Base-by-base conservation (phyloP, 2,113 vertebrate species). In the Zapornia atra region DNA sequence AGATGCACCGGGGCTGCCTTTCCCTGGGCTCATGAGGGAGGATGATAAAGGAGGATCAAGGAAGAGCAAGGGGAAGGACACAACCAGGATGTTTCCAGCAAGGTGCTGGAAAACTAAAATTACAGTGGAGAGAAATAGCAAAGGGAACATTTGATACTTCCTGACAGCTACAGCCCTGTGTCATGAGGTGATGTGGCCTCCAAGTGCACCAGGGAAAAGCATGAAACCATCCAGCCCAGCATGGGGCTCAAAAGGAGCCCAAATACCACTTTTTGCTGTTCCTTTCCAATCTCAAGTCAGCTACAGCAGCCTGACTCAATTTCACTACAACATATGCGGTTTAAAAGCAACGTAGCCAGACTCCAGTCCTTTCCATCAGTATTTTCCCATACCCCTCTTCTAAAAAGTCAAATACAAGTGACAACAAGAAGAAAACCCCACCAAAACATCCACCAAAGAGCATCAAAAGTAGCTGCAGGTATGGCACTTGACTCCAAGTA, bases 41-140 rank as follows among this genome's bases (percentile, higher is more conserved):
- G 26, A 28, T 5, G 10, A 90, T 82, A 92, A 94, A 77, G 29
- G 38, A 89, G 44, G 33, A 85, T 44, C 46, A 88, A 88, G 91
- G 79, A 92, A 94, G 86, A 70, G 65, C 71, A 86, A 94, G 34
- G 13, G 71, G 85, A 73, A 90, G 79, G 80, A 68, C 88, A 86
- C 13, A 36, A 56, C 7, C 20, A 75, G 90, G 53, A 88, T 44
- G 66, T 93, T 48, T 48, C 46, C 63, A 83, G 64, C 31, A 94
- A 65, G 10, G 16, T 63, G 84, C 48, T 20, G 4, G 73, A 89
- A 95, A 79, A 60, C 65, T 91, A 82, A 91, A 94, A 84, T 91
- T 78, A 91, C 26, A 71, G 46, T 5, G 5, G 33, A 86, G 28
- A 29, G 36, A 69, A 82, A 75, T 20, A 89, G 54, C 12, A 63